Evolutionary conservation across 2,888 invertebrate genomes (phyloP).

Genomic region (Spatulosminthurus flaviceps): DNA sequence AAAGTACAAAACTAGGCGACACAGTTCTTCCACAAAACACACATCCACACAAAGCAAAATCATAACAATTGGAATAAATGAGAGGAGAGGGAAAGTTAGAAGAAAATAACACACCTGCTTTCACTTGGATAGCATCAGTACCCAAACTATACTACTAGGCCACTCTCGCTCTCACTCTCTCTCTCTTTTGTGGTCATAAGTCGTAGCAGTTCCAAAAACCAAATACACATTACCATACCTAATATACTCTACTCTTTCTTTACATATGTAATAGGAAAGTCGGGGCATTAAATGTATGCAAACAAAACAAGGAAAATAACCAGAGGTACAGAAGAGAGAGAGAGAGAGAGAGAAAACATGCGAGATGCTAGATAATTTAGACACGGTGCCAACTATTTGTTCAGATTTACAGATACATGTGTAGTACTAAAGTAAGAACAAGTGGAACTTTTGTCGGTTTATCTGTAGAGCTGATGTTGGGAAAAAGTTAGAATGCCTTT

Average conservation of each 20-base stretch:
- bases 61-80: background rate
- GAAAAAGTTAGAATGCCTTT: conserved; percentile 24
- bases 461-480: conserved; percentile 41
- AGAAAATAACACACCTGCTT: conserved; percentile 5
- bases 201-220: background rate
- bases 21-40: too few relatives aligned
- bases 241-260: too few relatives aligned
- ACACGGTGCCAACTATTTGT: conserved; percentile 45
- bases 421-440: conserved; percentile 28
- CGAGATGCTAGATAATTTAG: conserved; percentile 48
- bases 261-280: too few relatives aligned
- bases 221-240: too few relatives aligned
- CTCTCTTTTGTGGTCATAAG: background rate
- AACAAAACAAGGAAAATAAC: conserved; percentile 18
- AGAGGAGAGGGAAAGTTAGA: background rate
- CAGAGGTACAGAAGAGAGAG: conserved; percentile 9
- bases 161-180: background rate
- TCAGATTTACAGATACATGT: conserved; percentile 47
- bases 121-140: background rate
- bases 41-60: background rate
- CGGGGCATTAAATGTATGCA: too few relatives aligned
- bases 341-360: conserved; percentile 28
- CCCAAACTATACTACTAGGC: too few relatives aligned
- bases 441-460: conserved; percentile 46
- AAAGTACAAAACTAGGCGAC: background rate